Percentiles rank a stretch among this genome's conserved stretches.
Conservation (phyloP, 2,888 invertebrate genomes). For the Deilephila porcellus region DNA sequence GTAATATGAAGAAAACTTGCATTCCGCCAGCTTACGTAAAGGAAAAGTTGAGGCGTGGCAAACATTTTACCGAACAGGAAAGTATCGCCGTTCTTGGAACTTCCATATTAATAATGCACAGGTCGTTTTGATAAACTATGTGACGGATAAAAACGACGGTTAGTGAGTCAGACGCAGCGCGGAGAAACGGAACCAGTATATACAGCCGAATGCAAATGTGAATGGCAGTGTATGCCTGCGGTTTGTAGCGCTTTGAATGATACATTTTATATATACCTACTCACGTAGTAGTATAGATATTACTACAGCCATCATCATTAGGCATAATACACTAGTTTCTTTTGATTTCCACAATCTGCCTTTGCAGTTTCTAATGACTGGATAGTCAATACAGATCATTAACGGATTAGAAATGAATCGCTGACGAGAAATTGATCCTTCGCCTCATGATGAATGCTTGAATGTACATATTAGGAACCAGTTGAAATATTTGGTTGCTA, state of each 20-base stretch:
- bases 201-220: constrained; percentile 42
- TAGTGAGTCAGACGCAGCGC: constrained; percentile 50
- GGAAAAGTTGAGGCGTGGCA: constrained; percentile 57
- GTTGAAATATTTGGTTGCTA: background rate
- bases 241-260: constrained; percentile 26
- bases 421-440: no score
- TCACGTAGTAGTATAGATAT: background rate
- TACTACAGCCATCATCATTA: background rate
- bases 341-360: constrained; percentile 1
- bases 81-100: constrained; percentile 58
- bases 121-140: constrained; percentile 54
- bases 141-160: constrained; percentile 48
- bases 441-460: no score
- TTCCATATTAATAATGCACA: constrained; percentile 52
- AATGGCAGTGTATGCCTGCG: constrained; percentile 38
- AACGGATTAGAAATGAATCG: no score
- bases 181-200: constrained; percentile 42
- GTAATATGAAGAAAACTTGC: constrained; percentile 58
- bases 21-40: constrained; percentile 56
- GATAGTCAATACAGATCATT: no score
- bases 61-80: constrained; percentile 55
- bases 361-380: no score
- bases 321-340: background rate
- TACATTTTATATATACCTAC: background rate
- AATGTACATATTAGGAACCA: no score